phyloP scores from a whole-genome alignment of 2,888 invertebrate species.

The Formica aserva region DNA sequence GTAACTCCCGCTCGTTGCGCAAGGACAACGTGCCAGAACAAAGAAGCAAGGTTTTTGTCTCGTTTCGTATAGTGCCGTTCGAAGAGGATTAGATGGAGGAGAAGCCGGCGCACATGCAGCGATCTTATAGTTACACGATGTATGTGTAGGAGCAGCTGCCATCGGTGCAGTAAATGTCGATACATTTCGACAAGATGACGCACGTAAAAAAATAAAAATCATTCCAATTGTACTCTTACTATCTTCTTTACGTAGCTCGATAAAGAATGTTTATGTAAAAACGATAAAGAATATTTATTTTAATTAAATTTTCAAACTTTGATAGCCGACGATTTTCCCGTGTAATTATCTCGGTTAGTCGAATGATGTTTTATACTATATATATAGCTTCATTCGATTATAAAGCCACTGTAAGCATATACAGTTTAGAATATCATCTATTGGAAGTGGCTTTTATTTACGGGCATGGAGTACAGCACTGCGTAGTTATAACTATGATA shows the following conservation, averaged over 20 bases:
- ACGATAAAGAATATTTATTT: not conserved
- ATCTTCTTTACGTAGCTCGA: not conserved
- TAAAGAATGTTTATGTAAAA: not conserved
- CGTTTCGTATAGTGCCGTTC: slow-evolving; percentile 28
- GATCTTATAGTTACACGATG: not conserved
- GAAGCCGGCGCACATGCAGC: not conserved
- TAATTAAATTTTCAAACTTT: not conserved
- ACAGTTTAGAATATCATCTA: slow-evolving; percentile 1
- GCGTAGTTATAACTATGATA: not conserved
- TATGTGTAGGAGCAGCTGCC: not conserved
- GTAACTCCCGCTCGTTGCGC: slow-evolving; percentile 41
- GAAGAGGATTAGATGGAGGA: slow-evolving; percentile 33
- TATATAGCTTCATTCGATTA: not conserved
- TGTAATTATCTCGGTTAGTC: not conserved
- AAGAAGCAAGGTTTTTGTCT: slow-evolving; percentile 42
- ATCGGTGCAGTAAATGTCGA: not conserved
- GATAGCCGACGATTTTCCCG: not conserved
- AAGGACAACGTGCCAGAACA: slow-evolving; percentile 47
- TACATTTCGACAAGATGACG: not conserved
- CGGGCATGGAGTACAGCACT: not conserved
- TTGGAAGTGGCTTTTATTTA: not conserved
- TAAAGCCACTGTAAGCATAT: not conserved
- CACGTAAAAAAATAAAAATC: not conserved
- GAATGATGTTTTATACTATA: not conserved
- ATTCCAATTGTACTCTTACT: not conserved